Evolutionary conservation across 2,888 invertebrate genomes (phyloP), one percentile per base, ranked within the genome.

Genomic region (Epirrita christyi): DNA sequence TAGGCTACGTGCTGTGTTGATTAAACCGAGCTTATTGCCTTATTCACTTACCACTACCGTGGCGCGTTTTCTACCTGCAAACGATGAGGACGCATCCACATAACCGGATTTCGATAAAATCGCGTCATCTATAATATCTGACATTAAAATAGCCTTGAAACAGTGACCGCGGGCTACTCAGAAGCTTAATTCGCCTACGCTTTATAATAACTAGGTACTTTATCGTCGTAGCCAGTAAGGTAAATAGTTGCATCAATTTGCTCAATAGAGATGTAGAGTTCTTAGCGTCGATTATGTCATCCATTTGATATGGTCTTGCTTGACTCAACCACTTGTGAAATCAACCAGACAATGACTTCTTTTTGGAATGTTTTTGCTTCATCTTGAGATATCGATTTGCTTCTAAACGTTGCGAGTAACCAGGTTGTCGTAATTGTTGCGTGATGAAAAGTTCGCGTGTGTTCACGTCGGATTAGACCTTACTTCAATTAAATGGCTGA

Each of bases 21-120:
- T 91, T 90, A 90, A 90, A 89, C 84, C 80, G 79, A 89, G 85
- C 86, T 88, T 88, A 89, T 90, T 90, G 87, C 86, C 83, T 85
- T 87, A 88, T 85, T 86, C 85, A 83, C 81, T 87, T 83, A 78
- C 72, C 74, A 75, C 81, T 73, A 78, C 80, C 78, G 80, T 81
- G n/a, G 73, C 76, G 62, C 60, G 70, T 72, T 73, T 74, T 73
- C 68, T 72, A 75, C 77, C 75, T 76, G 71, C 66, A 66, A 71
- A 70, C 71, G 73, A 75, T 67, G 67, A 70, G 21, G 66, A 57
- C 55, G 66, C 67, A 73, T 70, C 69, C 57, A 64, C 71, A 1
- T 70, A 78, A 83, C 80, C 77, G 75, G 79, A 82, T 84, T 83
- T 75, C 48, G 62, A 51, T 73, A 69, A 60, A 68, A 71, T 71